A percentile compares a stretch with the other conserved stretches of the same genome.
These are phyloP conservation scores for Poeciliopsis prolifica DNA, from an alignment of 2,113 vertebrate genomes.

Conservation along the genomic window DNA sequence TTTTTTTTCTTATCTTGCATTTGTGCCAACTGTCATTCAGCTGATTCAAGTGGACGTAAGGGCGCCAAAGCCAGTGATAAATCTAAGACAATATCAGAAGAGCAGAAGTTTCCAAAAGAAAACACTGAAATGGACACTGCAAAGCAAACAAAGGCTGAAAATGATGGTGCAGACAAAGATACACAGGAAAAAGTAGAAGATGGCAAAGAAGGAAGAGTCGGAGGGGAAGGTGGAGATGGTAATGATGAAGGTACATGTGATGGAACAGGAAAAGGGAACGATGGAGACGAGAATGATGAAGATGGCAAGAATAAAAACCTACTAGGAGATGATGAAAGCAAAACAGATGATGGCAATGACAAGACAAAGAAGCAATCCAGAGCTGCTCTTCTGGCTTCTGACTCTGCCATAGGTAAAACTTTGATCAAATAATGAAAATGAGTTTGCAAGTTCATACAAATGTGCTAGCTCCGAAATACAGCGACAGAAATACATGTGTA, in stretches of 20 bases:
- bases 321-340: slow-evolving; percentile 14
- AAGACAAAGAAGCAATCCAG: slow-evolving; percentile 46
- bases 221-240: background rate
- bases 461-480: background rate
- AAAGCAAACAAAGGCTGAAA: slow-evolving; percentile 26
- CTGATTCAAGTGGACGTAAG: slow-evolving; percentile 47
- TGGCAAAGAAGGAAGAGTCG: slow-evolving; percentile 15
- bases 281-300: slow-evolving; percentile 12
- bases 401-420: slow-evolving; percentile 58
- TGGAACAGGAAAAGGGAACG: background rate
- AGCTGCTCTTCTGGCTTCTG: slow-evolving; percentile 54
- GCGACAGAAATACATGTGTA: background rate
- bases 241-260: background rate
- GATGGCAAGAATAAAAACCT: slow-evolving; percentile 33
- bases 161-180: slow-evolving; percentile 23
- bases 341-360: slow-evolving; percentile 30
- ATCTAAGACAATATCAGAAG: slow-evolving; percentile 33
- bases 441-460: background rate
- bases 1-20: background rate
- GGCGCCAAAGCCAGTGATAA: slow-evolving; percentile 11
- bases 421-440: background rate
- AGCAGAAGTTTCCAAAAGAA: slow-evolving; percentile 47
- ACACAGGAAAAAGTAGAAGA: background rate
- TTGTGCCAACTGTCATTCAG: slow-evolving; percentile 28
- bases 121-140: slow-evolving; percentile 26